These are phyloP conservation scores for Liolophura sinensis DNA, from an alignment of 1,140 invertebrate species.

Conservation along the genomic window DNA sequence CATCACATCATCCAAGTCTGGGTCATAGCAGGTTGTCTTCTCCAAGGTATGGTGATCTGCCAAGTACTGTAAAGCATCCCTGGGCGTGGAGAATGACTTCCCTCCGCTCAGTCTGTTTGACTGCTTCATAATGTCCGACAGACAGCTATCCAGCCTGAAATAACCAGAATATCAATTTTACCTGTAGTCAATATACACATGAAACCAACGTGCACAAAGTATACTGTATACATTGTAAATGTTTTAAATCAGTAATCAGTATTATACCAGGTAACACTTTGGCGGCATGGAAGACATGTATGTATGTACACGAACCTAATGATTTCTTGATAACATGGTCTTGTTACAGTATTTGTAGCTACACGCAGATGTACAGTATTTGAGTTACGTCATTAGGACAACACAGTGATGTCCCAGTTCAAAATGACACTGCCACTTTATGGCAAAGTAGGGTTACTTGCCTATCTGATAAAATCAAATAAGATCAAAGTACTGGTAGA, in stretches of 20 bases:
- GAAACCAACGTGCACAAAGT: neutral
- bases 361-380: too few relatives aligned
- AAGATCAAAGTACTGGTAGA: too few relatives aligned
- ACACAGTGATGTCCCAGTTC: too few relatives aligned
- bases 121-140: conserved; percentile 37
- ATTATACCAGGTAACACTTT: too few relatives aligned
- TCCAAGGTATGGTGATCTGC: conserved; percentile 45
- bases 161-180: neutral
- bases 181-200: neutral
- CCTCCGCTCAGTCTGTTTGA: conserved; percentile 42
- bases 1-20: conserved; percentile 43
- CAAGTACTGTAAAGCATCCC: conserved; percentile 44
- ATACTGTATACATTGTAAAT: neutral
- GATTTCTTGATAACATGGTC: too few relatives aligned
- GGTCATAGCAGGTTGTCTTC: conserved; percentile 53
- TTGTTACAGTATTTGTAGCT: too few relatives aligned
- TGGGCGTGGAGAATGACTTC: conserved; percentile 35
- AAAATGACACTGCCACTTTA: too few relatives aligned
- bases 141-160: conserved; percentile 37
- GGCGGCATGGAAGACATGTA: too few relatives aligned
- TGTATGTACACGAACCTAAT: neutral
- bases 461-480: too few relatives aligned
- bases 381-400: too few relatives aligned
- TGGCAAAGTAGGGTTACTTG: too few relatives aligned
- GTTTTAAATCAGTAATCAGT: too few relatives aligned